phyloP scores from a whole-genome alignment of 1,140 invertebrate genomes.

The Drosophila persimilis region DNA sequence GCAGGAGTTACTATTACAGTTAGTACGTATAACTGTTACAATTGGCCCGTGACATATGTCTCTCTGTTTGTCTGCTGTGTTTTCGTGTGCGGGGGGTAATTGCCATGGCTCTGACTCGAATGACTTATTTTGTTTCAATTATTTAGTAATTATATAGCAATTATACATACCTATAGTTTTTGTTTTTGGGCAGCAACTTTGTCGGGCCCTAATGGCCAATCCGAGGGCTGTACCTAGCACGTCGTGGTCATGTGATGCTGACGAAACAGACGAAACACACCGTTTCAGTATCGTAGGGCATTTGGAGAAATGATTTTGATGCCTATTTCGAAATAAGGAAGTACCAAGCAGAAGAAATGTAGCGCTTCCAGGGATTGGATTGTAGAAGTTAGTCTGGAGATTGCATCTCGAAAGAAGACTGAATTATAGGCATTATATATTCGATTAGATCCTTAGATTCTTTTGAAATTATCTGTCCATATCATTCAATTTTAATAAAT shows the following conservation, averaged over 20 bases:
- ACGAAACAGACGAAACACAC: conserved; percentile 2
- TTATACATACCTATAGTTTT: conserved; percentile 49
- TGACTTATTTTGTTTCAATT: conserved; percentile 56
- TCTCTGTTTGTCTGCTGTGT: conserved; percentile 13
- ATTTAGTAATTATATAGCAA: conserved; percentile 72
- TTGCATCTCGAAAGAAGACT: too few relatives aligned
- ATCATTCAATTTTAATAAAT: too few relatives aligned
- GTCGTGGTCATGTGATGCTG: conserved; percentile 61
- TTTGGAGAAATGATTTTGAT: neutral
- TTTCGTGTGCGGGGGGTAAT: conserved; percentile 39
- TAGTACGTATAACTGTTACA: conserved; percentile 34
- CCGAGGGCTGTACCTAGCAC: conserved; percentile 24
- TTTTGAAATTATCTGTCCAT: too few relatives aligned
- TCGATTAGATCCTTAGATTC: too few relatives aligned
- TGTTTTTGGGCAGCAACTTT: conserved; percentile 6
- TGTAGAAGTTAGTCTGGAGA: too few relatives aligned
- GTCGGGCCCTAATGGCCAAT: conserved; percentile 23
- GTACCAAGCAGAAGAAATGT: too few relatives aligned
- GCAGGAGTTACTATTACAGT: conserved; percentile 19
- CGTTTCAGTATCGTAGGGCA: neutral
- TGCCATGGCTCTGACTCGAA: conserved; percentile 34
- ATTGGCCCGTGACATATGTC: conserved; percentile 55
- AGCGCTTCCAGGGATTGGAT: too few relatives aligned
- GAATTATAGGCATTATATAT: neutral
- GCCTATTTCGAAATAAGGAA: too few relatives aligned